Base-by-base conservation (phyloP, 2,797 vertebrate species). In the Miichthys miiuy region DNA sequence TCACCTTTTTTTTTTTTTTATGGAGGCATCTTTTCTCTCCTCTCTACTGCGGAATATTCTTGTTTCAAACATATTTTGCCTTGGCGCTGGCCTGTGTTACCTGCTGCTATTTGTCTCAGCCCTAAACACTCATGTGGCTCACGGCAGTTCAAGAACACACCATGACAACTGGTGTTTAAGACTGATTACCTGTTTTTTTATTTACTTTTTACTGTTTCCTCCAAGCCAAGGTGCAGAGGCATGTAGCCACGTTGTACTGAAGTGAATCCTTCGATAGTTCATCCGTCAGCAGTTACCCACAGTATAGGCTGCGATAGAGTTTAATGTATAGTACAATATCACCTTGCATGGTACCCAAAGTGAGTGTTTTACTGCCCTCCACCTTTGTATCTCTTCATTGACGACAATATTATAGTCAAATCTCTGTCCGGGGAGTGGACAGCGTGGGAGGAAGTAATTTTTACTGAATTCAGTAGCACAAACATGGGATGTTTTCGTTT, bases 401-500 rank as follows among this genome's bases (percentile, higher is more conserved):
- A 58, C 67, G 72, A 89, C 51, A 62, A 66, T 81, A 79, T 44
- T 75, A 72, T 83, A 80, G 61, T 82, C n/a, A 65, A 10, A 64
- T 64, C 52, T 75, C 23, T 67, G 71, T 76, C 65, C 63, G 58
- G 38, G 47, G 54, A 41, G 68, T 38, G 52, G 72, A 38, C 50
- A 23, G 44, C 11, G 34, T 60, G 50, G 58, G 54, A 68, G 52
- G 64, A 70, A 74, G 64, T 25, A 50, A 66, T 77, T 84, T 89
- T 80, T 82, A 80, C 64, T 20, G 55, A 80, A 79, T 81, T 89
- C 79, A 79, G 85, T 88, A 88, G 90, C 92, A 94, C 94, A 94
- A 93, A 83, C 71, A 77, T 72, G n/a, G 34, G 60, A 61, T 62
- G 61, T 67, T 70, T 78, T 68, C 54, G 51, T 81, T 75, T 87